A percentile compares a stretch with the other conserved stretches of the same genome.
phyloP scores from a whole-genome alignment of 2,113 vertebrate species.

The Tachysurus vachellii region DNA sequence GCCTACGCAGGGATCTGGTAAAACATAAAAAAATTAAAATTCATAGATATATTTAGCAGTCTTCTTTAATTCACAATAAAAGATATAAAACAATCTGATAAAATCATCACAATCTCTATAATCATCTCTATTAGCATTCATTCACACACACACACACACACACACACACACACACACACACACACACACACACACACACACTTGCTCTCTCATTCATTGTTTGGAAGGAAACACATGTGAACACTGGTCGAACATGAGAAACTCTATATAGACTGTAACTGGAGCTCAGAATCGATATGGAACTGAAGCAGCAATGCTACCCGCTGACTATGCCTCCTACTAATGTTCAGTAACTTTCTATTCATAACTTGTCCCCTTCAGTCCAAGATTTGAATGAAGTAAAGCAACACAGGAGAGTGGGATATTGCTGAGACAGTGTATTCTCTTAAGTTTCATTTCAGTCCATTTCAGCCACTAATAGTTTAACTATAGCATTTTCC shows the following conservation, averaged over 20 bases:
- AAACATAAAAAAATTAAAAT: neutral
- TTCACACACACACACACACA: neutral
- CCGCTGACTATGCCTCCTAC: neutral
- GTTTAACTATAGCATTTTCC: constrained; percentile 15
- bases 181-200: neutral
- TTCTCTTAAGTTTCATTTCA: neutral
- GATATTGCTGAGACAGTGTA: neutral
- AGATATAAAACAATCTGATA: neutral
- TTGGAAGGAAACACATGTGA: neutral
- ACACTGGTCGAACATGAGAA: neutral
- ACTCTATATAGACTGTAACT: neutral
- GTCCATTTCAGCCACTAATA: neutral
- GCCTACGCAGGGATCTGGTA: neutral
- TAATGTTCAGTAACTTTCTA: neutral
- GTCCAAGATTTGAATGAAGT: neutral
- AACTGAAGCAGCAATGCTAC: neutral
- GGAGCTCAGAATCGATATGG: neutral
- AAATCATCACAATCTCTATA: neutral
- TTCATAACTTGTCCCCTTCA: neutral
- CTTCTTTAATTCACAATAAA: neutral
- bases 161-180: constrained; percentile 10
- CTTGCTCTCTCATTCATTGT: neutral
- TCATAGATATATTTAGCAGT: neutral
- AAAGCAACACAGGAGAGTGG: neutral
- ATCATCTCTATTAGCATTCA: neutral